Percentiles rank a stretch among this genome's conserved stretches.
Conservation (phyloP, 2,797 vertebrate species). For the Cheirogaleus major region DNA sequence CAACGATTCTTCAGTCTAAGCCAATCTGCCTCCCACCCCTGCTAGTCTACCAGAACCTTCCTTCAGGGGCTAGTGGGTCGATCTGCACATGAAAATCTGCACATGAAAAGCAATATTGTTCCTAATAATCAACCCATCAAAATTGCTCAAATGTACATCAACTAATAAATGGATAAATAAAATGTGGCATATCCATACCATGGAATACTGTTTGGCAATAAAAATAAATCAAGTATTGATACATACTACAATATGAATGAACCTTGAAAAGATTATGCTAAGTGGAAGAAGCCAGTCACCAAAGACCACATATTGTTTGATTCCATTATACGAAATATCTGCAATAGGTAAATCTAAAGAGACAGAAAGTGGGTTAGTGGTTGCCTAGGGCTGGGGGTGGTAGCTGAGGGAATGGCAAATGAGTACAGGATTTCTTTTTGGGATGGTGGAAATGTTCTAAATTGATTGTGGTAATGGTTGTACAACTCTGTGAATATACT, state of each 20-base stretch:
- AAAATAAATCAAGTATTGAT: not conserved
- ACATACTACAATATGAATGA: not conserved
- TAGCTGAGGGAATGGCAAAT: not conserved
- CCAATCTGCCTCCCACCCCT: not conserved
- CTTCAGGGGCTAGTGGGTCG: not conserved
- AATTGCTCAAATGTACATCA: not conserved
- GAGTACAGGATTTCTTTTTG: not conserved
- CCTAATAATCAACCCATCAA: not conserved
- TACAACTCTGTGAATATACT: not conserved
- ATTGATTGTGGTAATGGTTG: not conserved
- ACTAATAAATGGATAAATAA: not conserved
- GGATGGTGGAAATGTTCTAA: not conserved
- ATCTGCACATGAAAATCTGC: not conserved
- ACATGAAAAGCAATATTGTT: not conserved
- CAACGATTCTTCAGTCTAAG: not conserved
- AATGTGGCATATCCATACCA: not conserved
- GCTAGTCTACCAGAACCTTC: not conserved
- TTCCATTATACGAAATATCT: not conserved
- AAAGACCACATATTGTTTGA: not conserved
- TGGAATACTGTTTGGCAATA: not conserved
- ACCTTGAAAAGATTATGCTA: not conserved
- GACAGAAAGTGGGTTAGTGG: not conserved
- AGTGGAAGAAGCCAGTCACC: not conserved
- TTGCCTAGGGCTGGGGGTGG: not conserved
- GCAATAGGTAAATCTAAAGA: not conserved